A percentile compares a stretch with the other conserved stretches of the same genome.
These are phyloP conservation scores for Lasioglossum zephyrum DNA, from an alignment of 2,888 invertebrate species.

Conservation along the genomic window DNA sequence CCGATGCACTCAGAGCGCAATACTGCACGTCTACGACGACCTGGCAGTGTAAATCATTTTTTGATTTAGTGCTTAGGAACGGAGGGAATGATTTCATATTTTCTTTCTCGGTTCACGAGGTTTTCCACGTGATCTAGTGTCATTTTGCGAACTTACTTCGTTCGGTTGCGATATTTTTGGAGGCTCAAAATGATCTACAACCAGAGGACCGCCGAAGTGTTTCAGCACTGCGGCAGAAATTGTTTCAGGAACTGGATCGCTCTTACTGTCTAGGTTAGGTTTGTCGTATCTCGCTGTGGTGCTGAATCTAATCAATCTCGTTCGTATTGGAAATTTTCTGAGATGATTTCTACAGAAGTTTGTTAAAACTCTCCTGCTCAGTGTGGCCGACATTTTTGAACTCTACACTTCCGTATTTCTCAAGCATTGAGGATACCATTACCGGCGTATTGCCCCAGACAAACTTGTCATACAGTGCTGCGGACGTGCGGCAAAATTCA, in stretches of 20 bases:
- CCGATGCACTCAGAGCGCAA: slow-evolving; percentile 88
- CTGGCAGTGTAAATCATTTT: slow-evolving; percentile 77
- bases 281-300: background rate
- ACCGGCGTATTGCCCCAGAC: background rate
- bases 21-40: slow-evolving; percentile 88
- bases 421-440: background rate
- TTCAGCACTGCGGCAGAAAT: slow-evolving; percentile 85
- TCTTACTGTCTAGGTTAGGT: slow-evolving; percentile 45
- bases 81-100: background rate
- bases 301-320: slow-evolving; percentile 48
- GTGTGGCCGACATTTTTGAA: slow-evolving; percentile 63
- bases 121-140: background rate
- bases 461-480: background rate
- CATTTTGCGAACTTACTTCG: slow-evolving; percentile 79
- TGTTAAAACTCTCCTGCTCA: slow-evolving; percentile 58
- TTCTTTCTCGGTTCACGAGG: background rate
- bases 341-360: slow-evolving; percentile 51
- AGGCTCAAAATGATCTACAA: slow-evolving; percentile 84
- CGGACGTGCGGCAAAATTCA: slow-evolving; percentile 33
- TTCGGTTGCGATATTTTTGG: slow-evolving; percentile 84
- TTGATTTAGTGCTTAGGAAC: background rate
- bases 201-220: slow-evolving; percentile 85
- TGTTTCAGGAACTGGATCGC: slow-evolving; percentile 67
- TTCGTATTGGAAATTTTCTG: slow-evolving; percentile 45
- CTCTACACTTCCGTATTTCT: background rate